A percentile compares a stretch with the other conserved stretches of the same genome.
Conservation (phyloP, 2,113 vertebrate genomes). For the Gulo gulo region DNA sequence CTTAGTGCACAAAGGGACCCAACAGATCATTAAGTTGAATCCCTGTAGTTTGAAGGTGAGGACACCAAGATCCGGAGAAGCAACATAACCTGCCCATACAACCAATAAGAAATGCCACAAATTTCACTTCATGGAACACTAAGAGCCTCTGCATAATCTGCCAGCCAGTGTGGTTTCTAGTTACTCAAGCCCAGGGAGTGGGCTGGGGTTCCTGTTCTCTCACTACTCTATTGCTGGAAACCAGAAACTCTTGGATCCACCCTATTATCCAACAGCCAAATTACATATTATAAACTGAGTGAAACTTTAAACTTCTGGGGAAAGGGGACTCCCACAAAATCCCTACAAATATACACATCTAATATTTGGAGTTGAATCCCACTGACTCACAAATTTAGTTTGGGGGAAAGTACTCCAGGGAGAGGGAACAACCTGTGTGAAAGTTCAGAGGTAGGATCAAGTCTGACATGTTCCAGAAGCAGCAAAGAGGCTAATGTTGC, state of each 20-base stretch:
- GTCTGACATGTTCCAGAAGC: not conserved
- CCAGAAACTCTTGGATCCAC: slow-evolving; percentile 13
- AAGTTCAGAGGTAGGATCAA: not conserved
- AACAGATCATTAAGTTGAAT: not conserved
- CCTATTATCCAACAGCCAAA: slow-evolving; percentile 8
- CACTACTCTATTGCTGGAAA: slow-evolving; percentile 37
- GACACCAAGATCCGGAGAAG: not conserved
- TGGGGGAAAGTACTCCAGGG: not conserved
- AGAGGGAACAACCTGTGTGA: not conserved
- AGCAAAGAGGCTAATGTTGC: not conserved
- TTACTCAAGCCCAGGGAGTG: not conserved
- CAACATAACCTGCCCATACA: not conserved
- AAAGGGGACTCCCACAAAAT: not conserved
- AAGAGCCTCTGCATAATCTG: not conserved
- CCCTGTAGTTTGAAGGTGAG: not conserved
- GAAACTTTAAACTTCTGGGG: slow-evolving; percentile 38
- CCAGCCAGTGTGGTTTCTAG: not conserved
- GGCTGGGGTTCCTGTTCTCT: slow-evolving; percentile 33
- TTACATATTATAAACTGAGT: not conserved
- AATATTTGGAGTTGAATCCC: not conserved
- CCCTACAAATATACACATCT: not conserved
- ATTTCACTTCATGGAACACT: not conserved
- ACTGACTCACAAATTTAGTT: not conserved
- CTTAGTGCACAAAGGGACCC: not conserved
- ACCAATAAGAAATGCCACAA: not conserved